These are phyloP conservation scores for Callipepla californica DNA, from an alignment of 2,113 vertebrate species.

Conservation along the genomic window DNA sequence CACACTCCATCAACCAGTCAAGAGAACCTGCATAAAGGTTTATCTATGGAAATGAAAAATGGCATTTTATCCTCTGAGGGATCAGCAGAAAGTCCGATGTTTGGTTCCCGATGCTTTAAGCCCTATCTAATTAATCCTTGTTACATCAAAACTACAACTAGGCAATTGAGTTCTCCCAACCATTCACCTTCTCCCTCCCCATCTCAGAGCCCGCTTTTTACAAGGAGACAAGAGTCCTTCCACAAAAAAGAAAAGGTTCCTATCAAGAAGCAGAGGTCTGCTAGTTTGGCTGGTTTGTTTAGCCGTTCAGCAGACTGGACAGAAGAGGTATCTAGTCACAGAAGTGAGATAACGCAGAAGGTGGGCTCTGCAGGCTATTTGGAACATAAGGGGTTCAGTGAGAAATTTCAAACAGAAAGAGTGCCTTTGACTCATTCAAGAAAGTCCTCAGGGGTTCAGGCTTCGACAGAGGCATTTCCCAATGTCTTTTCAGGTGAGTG, in stretches of 20 bases:
- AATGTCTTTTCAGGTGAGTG: slow-evolving; percentile 93
- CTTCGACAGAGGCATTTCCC: slow-evolving; percentile 85
- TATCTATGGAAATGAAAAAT: slow-evolving; percentile 41
- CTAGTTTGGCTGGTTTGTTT: slow-evolving; percentile 78
- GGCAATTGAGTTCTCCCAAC: slow-evolving; percentile 93
- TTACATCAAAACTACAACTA: slow-evolving; percentile 95
- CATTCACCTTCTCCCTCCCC: slow-evolving; percentile 87
- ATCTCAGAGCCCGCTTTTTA: slow-evolving; percentile 86
- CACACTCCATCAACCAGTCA: not conserved
- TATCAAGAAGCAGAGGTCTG: slow-evolving; percentile 78
- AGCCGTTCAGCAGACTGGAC: slow-evolving; percentile 96
- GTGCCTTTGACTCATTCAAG: slow-evolving; percentile 77
- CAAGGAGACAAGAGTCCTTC: slow-evolving; percentile 76
- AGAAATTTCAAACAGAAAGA: slow-evolving; percentile 71
- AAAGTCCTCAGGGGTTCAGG: slow-evolving; percentile 81
- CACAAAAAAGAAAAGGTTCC: slow-evolving; percentile 68
- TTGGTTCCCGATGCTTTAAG: slow-evolving; percentile 84
- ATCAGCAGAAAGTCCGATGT: slow-evolving; percentile 72
- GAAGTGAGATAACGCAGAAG: slow-evolving; percentile 12
- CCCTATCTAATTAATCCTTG: slow-evolving; percentile 88
- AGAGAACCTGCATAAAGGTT: slow-evolving; percentile 10
- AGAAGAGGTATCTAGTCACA: slow-evolving; percentile 76
- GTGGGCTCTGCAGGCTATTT: slow-evolving; percentile 81
- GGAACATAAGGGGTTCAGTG: slow-evolving; percentile 71
- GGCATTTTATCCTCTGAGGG: slow-evolving; percentile 34